Conservation (phyloP, 2,113 vertebrate species). For the Aphelocoma coerulescens region DNA sequence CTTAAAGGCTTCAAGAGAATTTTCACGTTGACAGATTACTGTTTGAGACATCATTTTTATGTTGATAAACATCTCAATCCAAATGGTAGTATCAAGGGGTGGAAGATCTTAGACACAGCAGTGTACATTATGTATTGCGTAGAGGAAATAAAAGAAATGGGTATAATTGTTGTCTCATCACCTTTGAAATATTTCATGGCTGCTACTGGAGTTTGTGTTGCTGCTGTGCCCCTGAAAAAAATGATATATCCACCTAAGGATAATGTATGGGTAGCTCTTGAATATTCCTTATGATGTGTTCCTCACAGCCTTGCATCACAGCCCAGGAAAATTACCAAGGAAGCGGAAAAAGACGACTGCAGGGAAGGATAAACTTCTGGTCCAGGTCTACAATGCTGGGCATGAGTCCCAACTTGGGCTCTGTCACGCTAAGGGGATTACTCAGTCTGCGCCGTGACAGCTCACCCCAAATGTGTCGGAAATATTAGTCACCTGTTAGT, state of each 20-base stretch:
- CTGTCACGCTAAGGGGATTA: neutral
- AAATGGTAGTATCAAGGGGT: neutral
- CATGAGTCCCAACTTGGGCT: accelerated
- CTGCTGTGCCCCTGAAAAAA: neutral
- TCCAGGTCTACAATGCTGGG: neutral
- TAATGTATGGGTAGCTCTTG: neutral
- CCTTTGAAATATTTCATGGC: neutral
- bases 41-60: neutral
- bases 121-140: neutral
- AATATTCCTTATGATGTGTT: neutral
- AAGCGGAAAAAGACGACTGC: neutral
- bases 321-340: neutral
- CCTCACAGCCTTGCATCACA: neutral
- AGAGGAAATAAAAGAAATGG: neutral
- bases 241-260: neutral
- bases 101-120: neutral
- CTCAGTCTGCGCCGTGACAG: neutral
- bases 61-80: neutral
- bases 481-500: neutral
- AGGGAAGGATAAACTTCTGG: neutral
- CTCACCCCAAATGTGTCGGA: neutral
- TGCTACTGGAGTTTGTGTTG: neutral
- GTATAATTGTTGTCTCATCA: neutral
- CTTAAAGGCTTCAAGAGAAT: neutral
- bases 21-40: neutral